Base-by-base conservation (phyloP, 2,797 vertebrate species). In the Prionace glauca region DNA sequence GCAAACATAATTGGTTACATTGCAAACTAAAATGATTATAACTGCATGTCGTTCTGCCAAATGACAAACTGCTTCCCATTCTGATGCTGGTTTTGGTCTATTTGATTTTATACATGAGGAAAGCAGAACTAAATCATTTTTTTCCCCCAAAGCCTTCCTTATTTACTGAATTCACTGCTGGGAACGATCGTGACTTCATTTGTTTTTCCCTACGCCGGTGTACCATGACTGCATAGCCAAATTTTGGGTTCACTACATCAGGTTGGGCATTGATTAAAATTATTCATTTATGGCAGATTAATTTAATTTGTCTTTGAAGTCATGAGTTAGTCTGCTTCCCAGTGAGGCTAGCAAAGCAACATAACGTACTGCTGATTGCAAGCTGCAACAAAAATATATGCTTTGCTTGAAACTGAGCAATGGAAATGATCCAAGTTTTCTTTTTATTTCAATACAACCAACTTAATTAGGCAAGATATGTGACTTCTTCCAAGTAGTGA, bases 1-100 rank as follows among this genome's bases (percentile, higher is more conserved):
- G 56, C 88, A 91, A 91, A 91, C 16, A 1, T 91, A 91, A 65
- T 91, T 91, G 60, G 88, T 91, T 14, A 29, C 88, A 91, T 29
- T n/a, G 56, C 26, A 65, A 91, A 29, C 56, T 84, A 62, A 26
- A 91, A 60, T 91, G 56, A 91, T 91, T 91, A 91, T 32, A 91
- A 62, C 60, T 62, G 56, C 14, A 91, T 29, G 18, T 29, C 18
- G 26, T 60, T 60, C 29, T 60, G 88, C n/a, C 56, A 91, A 91
- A 32, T 60, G 32, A 60, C 60, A 90, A 20, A 62, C 32, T 45
- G 18, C 36, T 41, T 91, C 32, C 88, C 88, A n/a, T 91, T 29
- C 14, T 2, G 29, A 60, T 32, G 11, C 29, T 65, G 88, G 12
- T 32, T 91, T 91, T 91, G 88, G 65, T 65, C 56, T 91, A 16